These are phyloP conservation scores for Pseudobourletiella spinata DNA, from an alignment of 1,140 invertebrate species.

Conservation along the genomic window DNA sequence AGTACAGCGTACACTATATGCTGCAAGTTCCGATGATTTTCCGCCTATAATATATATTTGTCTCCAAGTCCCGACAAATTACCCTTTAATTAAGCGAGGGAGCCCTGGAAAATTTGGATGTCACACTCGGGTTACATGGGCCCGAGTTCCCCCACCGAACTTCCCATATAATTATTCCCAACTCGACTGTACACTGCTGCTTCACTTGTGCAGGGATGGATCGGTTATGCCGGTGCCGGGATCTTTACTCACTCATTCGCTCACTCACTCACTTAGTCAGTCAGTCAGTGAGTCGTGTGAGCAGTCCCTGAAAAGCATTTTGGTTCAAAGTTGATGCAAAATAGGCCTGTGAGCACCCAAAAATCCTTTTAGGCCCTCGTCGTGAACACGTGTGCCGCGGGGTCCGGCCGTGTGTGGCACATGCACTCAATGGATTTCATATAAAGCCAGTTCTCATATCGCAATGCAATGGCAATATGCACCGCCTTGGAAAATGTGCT, in stretches of 20 bases:
- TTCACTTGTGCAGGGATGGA: conserved; percentile 6
- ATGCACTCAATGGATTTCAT: no score
- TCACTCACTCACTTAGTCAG: no score
- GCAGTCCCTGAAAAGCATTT: no score
- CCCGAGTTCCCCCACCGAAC: conserved; percentile 12
- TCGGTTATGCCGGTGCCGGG: not conserved
- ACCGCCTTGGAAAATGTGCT: no score
- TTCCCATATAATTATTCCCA: conserved; percentile 13
- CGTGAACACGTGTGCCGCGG: no score
- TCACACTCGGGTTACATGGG: conserved; percentile 11
- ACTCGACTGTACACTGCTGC: not conserved
- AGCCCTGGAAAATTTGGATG: conserved; percentile 15
- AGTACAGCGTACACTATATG: not conserved
- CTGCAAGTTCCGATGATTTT: conserved; percentile 25
- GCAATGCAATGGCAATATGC: no score
- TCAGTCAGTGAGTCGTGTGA: not conserved
- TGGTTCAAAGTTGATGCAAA: no score
- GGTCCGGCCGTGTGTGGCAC: no score
- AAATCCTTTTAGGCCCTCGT: no score
- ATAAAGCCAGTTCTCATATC: no score
- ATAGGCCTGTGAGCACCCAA: no score
- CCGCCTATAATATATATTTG: conserved; percentile 27
- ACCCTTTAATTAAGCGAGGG: conserved; percentile 30
- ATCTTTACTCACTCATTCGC: not conserved
- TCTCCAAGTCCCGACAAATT: conserved; percentile 22